Evolutionary conservation across 2,888 invertebrate species (phyloP).

Genomic region (Oligia fasciuncula): DNA sequence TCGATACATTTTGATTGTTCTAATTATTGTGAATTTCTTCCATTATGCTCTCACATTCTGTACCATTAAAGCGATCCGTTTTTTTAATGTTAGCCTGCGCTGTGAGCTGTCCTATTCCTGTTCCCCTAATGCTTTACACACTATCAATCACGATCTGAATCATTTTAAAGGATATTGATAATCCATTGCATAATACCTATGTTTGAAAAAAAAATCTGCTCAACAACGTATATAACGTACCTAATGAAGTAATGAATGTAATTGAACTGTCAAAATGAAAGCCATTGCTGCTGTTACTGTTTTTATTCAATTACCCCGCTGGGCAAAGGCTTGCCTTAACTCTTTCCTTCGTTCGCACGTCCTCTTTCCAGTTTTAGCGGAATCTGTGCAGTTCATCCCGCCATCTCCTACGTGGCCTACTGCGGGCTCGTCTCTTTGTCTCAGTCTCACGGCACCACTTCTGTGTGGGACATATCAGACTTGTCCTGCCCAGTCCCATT

Average conservation of each 20-base stretch:
- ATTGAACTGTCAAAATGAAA: no score
- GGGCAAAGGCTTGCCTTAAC: not conserved
- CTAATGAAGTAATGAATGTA: no score
- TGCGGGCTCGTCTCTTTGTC: no score
- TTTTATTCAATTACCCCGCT: no score
- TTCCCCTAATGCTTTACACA: no score
- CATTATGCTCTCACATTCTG: conserved; percentile 14
- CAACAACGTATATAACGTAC: no score
- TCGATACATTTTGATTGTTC: conserved; percentile 80
- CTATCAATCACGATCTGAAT: no score
- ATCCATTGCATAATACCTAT: no score
- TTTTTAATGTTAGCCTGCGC: not conserved
- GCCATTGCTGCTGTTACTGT: no score
- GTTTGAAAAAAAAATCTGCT: no score
- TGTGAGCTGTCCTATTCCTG: not conserved
- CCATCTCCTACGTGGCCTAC: not conserved
- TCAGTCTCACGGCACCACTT: not conserved
- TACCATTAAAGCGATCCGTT: not conserved
- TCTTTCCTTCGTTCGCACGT: not conserved
- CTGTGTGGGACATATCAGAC: no score
- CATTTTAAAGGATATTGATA: no score
- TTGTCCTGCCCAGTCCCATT: not conserved
- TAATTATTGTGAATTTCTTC: conserved; percentile 81
- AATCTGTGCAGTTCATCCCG: not conserved
- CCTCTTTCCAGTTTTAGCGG: not conserved